Percentiles rank a stretch among this genome's conserved stretches.
Evolutionary conservation across 2,797 vertebrate species (phyloP).

Genomic region (Acomys russatus): DNA sequence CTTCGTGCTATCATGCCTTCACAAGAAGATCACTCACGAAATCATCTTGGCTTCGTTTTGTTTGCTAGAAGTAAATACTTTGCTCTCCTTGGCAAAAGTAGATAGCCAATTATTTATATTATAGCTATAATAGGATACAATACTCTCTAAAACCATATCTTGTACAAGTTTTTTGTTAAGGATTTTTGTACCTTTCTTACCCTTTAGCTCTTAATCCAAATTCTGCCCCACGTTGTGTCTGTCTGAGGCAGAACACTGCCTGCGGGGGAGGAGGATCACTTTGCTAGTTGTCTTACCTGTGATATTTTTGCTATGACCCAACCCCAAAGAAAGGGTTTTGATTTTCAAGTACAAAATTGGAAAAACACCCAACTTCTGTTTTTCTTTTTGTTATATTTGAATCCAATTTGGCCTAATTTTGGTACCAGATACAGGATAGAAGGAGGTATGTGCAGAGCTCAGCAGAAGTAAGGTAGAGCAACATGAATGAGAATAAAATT

Average conservation of each 20-base stretch:
- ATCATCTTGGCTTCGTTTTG: not conserved
- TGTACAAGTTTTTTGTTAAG: not conserved
- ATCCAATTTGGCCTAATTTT: not conserved
- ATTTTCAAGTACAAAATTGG: not conserved
- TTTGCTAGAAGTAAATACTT: not conserved
- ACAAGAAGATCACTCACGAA: not conserved
- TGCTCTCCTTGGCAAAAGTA: not conserved
- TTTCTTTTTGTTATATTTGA: not conserved
- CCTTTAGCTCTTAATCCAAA: accelerated
- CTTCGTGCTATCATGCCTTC: not conserved
- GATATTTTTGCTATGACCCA: not conserved
- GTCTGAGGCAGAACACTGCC: accelerated
- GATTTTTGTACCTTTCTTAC: accelerated
- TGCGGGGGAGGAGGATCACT: accelerated
- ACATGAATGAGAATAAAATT: not conserved
- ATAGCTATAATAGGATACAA: not conserved
- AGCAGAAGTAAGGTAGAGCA: not conserved
- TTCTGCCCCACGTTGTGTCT: not conserved
- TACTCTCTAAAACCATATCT: not conserved
- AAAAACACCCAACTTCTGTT: not conserved
- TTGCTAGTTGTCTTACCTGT: not conserved
- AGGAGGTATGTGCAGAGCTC: not conserved
- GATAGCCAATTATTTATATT: not conserved
- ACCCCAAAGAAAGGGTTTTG: not conserved
- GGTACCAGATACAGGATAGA: not conserved